Evolutionary conservation across 1,140 invertebrate genomes (phyloP).

Genomic region (Macrobrachium nipponense): DNA sequence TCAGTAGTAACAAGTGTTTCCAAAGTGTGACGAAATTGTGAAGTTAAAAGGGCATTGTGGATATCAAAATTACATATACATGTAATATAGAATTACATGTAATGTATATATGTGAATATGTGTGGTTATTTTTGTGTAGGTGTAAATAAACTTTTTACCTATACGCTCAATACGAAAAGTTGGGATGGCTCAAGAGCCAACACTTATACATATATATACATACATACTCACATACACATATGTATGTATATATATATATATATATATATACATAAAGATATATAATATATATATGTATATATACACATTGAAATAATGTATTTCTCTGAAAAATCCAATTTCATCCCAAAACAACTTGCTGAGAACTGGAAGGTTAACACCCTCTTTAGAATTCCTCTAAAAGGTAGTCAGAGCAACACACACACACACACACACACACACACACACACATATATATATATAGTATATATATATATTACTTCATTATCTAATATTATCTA

Average conservation of each 20-base stretch:
- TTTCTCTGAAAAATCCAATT: too few species aligned
- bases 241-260: slow-evolving; percentile 1
- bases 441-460: background rate
- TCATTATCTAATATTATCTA: background rate
- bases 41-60: too few species aligned
- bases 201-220: background rate
- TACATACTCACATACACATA: background rate
- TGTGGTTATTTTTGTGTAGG: background rate
- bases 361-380: too few species aligned
- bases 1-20: too few species aligned
- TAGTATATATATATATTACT: background rate
- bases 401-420: background rate
- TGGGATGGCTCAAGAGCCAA: background rate
- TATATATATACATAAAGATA: background rate
- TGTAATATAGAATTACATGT: background rate
- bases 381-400: too few species aligned
- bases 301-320: background rate
- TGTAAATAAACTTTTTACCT: too few species aligned
- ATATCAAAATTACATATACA: too few species aligned
- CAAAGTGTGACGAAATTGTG: too few species aligned
- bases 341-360: too few species aligned
- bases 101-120: background rate
- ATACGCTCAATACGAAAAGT: background rate
- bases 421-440: background rate
- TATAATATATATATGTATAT: slow-evolving; percentile 6